Evolutionary conservation across 2,888 invertebrate species (phyloP).

Genomic region (Leptura quadrifasciata): DNA sequence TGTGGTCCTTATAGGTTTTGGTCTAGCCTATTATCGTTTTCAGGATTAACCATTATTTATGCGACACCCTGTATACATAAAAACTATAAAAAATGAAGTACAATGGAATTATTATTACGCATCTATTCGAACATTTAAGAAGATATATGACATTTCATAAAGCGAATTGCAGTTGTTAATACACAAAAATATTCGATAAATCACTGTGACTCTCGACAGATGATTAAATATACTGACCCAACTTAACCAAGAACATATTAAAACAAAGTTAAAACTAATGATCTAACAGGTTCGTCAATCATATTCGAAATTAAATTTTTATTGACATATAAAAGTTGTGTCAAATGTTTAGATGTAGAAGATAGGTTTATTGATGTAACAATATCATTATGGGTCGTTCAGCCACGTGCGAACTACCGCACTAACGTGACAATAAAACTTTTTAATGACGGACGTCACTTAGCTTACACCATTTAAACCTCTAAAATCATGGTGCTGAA

Average conservation of each 20-base stretch:
- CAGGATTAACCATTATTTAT: too few species aligned
- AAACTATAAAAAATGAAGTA: too few species aligned
- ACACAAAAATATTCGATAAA: constrained; percentile 60
- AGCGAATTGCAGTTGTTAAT: not conserved
- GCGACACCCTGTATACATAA: too few species aligned
- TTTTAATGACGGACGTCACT: constrained; percentile 72
- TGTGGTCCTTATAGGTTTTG: too few species aligned
- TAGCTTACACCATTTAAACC: constrained; percentile 57
- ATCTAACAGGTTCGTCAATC: constrained; percentile 72
- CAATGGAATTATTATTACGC: too few species aligned
- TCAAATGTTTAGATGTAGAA: constrained; percentile 72
- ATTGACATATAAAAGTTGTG: constrained; percentile 73
- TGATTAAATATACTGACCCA: constrained; percentile 61
- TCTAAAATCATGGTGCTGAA: constrained; percentile 45
- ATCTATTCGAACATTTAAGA: not conserved
- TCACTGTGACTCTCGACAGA: constrained; percentile 51
- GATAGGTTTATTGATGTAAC: constrained; percentile 74
- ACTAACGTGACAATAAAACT: constrained; percentile 73
- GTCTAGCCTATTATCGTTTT: too few species aligned
- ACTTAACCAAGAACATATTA: constrained; percentile 55
- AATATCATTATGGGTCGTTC: constrained; percentile 73
- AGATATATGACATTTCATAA: not conserved
- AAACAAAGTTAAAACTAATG: constrained; percentile 64
- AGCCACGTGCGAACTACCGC: constrained; percentile 73
- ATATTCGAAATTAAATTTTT: constrained; percentile 74